Conservation (phyloP, 2,797 vertebrate genomes). For the Pachyuromys duprasi region DNA sequence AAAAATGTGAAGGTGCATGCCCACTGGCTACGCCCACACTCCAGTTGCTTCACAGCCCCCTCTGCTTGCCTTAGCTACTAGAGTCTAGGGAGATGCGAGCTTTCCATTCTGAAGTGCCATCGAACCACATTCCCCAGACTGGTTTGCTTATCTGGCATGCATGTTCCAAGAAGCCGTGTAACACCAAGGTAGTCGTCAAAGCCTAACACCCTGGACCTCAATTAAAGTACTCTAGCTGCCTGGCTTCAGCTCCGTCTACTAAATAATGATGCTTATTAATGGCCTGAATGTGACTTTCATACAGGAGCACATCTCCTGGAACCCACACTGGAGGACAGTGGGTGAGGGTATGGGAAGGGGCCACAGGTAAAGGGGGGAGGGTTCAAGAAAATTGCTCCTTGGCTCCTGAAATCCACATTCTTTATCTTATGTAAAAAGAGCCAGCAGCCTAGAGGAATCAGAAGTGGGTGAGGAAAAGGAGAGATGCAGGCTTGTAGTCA, state of each 20-base stretch:
- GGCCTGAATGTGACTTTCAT: neutral
- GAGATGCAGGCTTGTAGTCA: neutral
- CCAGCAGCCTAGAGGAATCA: no score
- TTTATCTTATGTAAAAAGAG: neutral
- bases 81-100: neutral
- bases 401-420: neutral
- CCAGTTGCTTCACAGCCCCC: neutral
- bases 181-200: neutral
- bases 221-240: neutral
- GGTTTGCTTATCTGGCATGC: neutral
- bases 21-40: neutral
- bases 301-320: neutral
- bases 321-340: neutral
- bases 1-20: neutral
- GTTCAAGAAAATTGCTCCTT: neutral
- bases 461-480: neutral
- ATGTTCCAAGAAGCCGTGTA: neutral
- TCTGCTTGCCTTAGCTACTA: constrained; percentile 5
- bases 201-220: neutral
- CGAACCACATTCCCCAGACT: neutral
- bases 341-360: neutral
- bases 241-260: neutral
- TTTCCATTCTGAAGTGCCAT: neutral
- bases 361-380: fast-evolving
- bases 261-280: neutral